Conservation (phyloP, 2,888 invertebrate genomes). For the Beris chalybata region DNA sequence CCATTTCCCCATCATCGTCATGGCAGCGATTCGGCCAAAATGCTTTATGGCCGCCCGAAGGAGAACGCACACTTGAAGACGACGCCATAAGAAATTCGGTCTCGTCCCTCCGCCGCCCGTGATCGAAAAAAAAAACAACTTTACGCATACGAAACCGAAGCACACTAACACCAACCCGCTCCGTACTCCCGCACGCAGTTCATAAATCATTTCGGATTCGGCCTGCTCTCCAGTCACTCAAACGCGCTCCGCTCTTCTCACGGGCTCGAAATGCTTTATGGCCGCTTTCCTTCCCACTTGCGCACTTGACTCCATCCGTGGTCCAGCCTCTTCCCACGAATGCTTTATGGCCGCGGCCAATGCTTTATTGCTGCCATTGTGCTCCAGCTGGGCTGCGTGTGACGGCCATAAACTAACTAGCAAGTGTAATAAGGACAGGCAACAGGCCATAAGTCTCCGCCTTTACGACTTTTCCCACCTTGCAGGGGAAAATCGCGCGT, state of each 20-base stretch:
- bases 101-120: neutral
- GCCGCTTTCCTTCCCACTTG: conserved; percentile 37
- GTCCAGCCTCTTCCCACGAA: conserved; percentile 46
- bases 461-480: conserved; percentile 42
- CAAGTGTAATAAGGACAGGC: conserved; percentile 39
- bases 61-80: conserved; percentile 25
- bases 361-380: conserved; percentile 52
- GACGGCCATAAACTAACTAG: conserved; percentile 33
- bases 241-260: conserved; percentile 28
- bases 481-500: conserved; percentile 22
- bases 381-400: conserved; percentile 25
- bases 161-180: conserved; percentile 1
- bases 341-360: conserved; percentile 56
- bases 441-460: conserved; percentile 48
- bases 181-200: conserved; percentile 27
- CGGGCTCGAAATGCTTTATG: conserved; percentile 36
- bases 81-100: neutral
- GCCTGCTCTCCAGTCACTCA: conserved; percentile 15
- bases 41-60: conserved; percentile 39
- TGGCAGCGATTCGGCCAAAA: conserved; percentile 9
- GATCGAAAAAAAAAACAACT: neutral
- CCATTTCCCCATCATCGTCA: neutral
- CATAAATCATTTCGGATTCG: conserved; percentile 35
- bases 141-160: conserved; percentile 4
- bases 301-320: conserved; percentile 42